Evolutionary conservation across 2,888 invertebrate genomes (phyloP).

Genomic region (Chymomyza amoena): DNA sequence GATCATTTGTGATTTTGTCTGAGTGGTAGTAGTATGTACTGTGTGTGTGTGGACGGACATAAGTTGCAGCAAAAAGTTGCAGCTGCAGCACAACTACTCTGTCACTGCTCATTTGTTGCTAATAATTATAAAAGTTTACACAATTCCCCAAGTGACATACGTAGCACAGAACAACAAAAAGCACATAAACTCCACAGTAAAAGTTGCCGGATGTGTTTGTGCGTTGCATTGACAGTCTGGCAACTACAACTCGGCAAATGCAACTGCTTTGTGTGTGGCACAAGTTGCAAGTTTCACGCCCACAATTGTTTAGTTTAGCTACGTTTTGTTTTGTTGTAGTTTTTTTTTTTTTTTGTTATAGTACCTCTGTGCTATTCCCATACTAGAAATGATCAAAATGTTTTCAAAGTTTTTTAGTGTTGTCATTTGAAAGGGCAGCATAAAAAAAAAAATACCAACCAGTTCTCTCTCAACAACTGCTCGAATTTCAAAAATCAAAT

Average conservation of each 20-base stretch:
- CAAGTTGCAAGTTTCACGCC: conserved; percentile 12
- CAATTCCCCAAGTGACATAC: conserved; percentile 54
- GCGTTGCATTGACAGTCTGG: neutral
- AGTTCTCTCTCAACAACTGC: conserved; percentile 6
- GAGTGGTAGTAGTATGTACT: conserved; percentile 27
- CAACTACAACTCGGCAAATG: neutral
- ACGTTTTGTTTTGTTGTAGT: conserved; percentile 29
- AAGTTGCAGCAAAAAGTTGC: conserved; percentile 39
- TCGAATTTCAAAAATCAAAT: conserved; percentile 34
- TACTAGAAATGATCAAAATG: conserved; percentile 39
- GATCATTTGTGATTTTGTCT: conserved; percentile 55
- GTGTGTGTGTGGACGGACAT: conserved; percentile 7
- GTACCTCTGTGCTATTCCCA: neutral
- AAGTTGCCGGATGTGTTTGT: conserved; percentile 37
- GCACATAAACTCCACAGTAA: conserved; percentile 20
- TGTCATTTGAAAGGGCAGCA: conserved; percentile 10
- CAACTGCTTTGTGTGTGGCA: too few species aligned
- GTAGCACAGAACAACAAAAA: conserved; percentile 22
- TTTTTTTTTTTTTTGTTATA: neutral
- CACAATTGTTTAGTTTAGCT: conserved; percentile 9
- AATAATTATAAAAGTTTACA: conserved; percentile 71
- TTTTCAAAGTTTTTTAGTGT: conserved; percentile 38
- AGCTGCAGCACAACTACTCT: conserved; percentile 60
- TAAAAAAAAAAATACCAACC: neutral
- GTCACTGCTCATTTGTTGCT: conserved; percentile 73